Evolutionary conservation across 1,140 invertebrate genomes (phyloP), one percentile per base, ranked within the genome.

Genomic region (Chrysomallon squamiferum): DNA sequence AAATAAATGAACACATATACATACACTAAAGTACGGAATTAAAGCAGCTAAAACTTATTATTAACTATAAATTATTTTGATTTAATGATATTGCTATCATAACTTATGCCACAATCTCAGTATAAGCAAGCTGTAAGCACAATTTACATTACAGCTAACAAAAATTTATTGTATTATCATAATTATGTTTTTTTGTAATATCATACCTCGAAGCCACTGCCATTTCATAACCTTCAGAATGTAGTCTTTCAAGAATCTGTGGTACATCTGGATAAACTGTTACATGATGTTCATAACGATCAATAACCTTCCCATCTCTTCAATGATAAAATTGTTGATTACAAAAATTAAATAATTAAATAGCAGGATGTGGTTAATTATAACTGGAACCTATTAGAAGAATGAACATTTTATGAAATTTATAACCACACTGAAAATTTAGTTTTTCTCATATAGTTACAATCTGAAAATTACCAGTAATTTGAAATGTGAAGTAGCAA

Each of bases 211-310:
- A 92, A 29, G 91, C 91, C 15, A 91, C 81, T 38, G 86, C 90
- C 62, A 92, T 77, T 62, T 85, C 73, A 79, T 89, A 90, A 32
- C 89, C 89, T 68, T 90, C 81, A 2, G 82, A 64, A 33, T 86
- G 79, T 50, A 92, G 81, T 50, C 86, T 73, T 72, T 89, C 77
- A n/a, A 93, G 82, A 65, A 92, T 84, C 50, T 88, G 76, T 20
- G 90, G 88, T 33, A 90, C 89, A 69, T 92, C 88, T 33, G 87
- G 83, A 72, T 90, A 92, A 73, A 80, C 86, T 57, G 84, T 85
- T 30, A 92, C 84, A 72, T 78, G 85, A 65, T 80, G 59, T 15
- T 87, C 87, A 65, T 76, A 56, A 0, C 74, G 62, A 86, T 92
- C 90, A 35, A 88, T 74, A 7, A 91, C 75, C 41, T 71, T 66